phyloP scores from a whole-genome alignment of 2,888 invertebrate species.

The Oligia latruncula region DNA sequence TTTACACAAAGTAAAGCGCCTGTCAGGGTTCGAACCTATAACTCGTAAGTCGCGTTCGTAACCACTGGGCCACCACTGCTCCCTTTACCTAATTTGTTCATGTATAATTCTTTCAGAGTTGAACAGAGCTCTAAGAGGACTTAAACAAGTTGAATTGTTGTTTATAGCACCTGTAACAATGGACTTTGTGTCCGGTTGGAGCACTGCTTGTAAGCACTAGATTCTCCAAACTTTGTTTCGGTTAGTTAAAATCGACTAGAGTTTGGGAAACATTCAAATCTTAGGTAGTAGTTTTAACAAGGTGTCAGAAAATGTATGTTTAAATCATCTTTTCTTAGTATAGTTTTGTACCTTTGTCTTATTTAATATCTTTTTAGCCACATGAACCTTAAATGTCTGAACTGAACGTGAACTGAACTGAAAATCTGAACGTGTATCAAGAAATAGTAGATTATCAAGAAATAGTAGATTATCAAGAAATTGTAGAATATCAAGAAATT shows the following conservation, averaged over 20 bases:
- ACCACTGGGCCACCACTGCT: no score
- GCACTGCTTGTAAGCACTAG: constrained; percentile 44
- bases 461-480: no score
- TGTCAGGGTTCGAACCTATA: no score
- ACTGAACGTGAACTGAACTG: no score
- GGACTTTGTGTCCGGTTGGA: constrained; percentile 52
- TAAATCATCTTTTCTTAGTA: neutral
- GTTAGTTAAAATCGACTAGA: constrained; percentile 51
- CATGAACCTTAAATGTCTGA: neutral
- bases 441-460: no score
- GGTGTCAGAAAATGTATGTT: neutral
- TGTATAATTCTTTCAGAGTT: constrained; percentile 44
- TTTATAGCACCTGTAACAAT: constrained; percentile 56
- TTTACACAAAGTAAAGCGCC: no score
- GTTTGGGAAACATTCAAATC: constrained; percentile 41
- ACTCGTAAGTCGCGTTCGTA: no score
- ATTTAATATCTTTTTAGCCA: neutral
- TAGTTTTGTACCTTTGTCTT: neutral
- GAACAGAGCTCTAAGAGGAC: constrained; percentile 51
- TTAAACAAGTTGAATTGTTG: constrained; percentile 59
- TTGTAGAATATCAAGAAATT: no score
- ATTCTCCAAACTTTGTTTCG: constrained; percentile 40
- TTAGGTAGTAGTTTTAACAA: constrained; percentile 26
- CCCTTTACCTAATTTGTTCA: constrained; percentile 16
- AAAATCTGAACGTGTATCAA: no score